Evolutionary conservation across 1,140 invertebrate species (phyloP).

Genomic region (Pseudomyrmex pallidus): DNA sequence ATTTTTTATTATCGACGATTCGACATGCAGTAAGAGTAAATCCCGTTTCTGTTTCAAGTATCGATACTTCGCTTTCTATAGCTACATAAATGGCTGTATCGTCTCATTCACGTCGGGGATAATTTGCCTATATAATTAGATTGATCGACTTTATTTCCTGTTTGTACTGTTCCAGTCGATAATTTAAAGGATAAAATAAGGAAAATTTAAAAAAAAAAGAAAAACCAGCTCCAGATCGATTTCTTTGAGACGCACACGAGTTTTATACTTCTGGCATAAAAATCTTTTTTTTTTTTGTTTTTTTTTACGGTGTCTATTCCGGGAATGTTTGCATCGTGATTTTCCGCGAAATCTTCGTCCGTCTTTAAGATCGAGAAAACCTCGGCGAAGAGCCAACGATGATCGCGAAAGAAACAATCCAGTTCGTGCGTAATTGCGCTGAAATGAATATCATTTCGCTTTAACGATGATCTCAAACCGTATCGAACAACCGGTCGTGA

Average conservation of each 20-base stretch:
- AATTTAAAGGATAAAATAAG: slow-evolving; percentile 58
- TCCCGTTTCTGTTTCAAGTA: not conserved
- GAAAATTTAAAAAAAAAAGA: not conserved
- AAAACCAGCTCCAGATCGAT: slow-evolving; percentile 18
- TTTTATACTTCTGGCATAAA: not conserved
- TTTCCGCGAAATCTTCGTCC: not conserved
- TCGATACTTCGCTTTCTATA: slow-evolving; percentile 28
- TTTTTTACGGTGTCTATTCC: too few species aligned
- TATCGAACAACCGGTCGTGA: not conserved
- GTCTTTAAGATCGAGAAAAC: not conserved
- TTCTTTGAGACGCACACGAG: not conserved
- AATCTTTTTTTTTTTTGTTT: too few species aligned
- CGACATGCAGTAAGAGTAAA: too few species aligned
- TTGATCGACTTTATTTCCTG: slow-evolving; percentile 57
- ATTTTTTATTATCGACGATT: too few species aligned
- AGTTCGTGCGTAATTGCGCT: not conserved
- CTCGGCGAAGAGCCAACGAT: not conserved
- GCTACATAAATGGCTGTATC: slow-evolving; percentile 1
- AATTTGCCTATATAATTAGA: slow-evolving; percentile 27
- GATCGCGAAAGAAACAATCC: not conserved
- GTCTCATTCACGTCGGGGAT: slow-evolving; percentile 11
- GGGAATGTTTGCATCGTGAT: not conserved
- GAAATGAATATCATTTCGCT: not conserved
- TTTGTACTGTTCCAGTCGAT: slow-evolving; percentile 45
- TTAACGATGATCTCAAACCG: not conserved